Evolutionary conservation across 2,797 vertebrate species (phyloP).

Genomic region (Pseudotriccus pelzelni): DNA sequence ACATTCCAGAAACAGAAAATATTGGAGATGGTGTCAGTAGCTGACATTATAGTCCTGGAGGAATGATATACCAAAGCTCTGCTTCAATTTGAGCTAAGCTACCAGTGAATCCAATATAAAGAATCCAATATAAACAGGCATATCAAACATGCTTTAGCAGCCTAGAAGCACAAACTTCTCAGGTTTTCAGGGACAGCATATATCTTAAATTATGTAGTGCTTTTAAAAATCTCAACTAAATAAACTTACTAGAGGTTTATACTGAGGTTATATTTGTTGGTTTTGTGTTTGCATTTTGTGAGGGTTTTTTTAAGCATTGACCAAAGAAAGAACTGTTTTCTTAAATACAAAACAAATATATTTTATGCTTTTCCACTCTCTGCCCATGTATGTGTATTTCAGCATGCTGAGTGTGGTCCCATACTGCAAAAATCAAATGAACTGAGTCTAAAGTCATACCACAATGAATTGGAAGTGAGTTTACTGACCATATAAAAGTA

Average conservation of each 20-base stretch:
- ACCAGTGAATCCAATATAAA: conserved; percentile 34
- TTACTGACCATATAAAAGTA: neutral
- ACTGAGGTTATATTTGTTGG: neutral
- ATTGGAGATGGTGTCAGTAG: neutral
- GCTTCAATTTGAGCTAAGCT: conserved; percentile 21
- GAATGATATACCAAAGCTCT: conserved; percentile 30
- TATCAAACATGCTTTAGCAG: conserved; percentile 14
- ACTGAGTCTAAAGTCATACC: neutral
- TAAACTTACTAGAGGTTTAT: neutral
- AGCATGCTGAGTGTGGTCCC: neutral
- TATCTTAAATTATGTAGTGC: neutral
- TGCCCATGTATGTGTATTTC: neutral
- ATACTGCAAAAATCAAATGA: neutral
- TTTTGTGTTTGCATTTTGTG: neutral
- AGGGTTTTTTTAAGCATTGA: neutral
- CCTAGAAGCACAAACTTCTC: neutral
- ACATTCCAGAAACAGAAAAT: conserved; percentile 25
- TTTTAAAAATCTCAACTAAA: conserved; percentile 22
- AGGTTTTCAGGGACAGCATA: neutral
- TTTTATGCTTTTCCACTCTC: neutral
- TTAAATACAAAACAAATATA: neutral
- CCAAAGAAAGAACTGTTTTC: neutral
- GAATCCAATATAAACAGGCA: conserved; percentile 31
- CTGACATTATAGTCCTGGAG: conserved; percentile 44
- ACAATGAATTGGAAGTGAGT: neutral